Conservation (phyloP, 2,797 vertebrate genomes). For the Alauda arvensis region DNA sequence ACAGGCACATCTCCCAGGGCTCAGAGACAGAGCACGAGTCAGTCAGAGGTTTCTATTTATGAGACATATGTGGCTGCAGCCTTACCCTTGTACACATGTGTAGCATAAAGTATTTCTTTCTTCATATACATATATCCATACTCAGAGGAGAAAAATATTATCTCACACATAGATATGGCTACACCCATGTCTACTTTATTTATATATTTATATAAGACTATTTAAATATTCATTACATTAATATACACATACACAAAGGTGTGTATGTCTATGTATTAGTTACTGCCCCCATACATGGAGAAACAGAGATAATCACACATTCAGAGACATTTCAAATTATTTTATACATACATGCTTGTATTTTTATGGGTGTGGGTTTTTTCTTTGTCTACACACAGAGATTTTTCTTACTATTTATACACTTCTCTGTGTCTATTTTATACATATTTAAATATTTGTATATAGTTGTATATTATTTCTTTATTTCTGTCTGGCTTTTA, state of each 20-base stretch:
- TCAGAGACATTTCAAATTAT: background rate
- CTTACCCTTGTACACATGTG: too few relatives aligned
- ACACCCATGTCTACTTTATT: background rate
- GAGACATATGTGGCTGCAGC: rapidly evolving
- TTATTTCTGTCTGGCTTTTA: background rate
- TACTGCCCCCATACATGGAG: background rate
- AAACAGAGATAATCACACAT: background rate
- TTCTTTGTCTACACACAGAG: background rate
- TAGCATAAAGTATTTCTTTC: background rate
- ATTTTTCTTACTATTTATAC: background rate
- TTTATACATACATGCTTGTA: background rate
- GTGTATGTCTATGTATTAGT: background rate
- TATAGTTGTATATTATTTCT: background rate
- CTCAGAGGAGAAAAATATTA: background rate
- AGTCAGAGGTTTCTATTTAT: rapidly evolving
- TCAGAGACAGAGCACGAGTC: background rate
- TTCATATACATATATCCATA: background rate
- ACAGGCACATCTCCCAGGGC: background rate
- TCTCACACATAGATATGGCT: background rate
- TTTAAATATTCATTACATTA: background rate
- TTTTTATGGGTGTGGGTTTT: background rate
- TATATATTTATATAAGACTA: background rate
- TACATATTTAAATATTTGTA: background rate
- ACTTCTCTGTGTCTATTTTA: background rate
- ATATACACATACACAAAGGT: background rate